Conservation (phyloP, 2,113 vertebrate species). For the Noturus placidus region DNA sequence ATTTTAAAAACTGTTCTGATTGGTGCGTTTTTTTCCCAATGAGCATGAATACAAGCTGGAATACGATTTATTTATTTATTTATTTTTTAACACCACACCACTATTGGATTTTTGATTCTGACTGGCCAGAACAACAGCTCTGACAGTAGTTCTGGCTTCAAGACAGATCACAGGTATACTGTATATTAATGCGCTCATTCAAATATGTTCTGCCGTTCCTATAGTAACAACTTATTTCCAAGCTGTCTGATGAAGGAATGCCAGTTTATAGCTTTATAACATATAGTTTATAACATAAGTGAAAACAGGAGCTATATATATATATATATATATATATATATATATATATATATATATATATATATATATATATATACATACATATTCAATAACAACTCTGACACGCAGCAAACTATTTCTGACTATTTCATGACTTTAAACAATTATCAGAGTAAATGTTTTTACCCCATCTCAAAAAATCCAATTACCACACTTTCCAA, state of each 20-base stretch:
- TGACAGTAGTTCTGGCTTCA: not conserved
- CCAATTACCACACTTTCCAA: not conserved
- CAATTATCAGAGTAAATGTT: conserved; percentile 9
- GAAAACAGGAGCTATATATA: not conserved
- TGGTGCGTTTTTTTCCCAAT: not conserved
- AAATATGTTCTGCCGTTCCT: not conserved
- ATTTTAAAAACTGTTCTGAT: not conserved
- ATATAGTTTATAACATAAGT: not conserved
- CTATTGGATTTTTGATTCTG: not conserved
- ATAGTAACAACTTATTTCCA: not conserved
- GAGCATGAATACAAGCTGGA: not conserved
- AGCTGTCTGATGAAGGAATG: too few species aligned
- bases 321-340: too few species aligned
- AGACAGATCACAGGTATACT: not conserved
- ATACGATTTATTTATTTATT: not conserved
- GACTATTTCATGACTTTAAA: conserved; percentile 2
- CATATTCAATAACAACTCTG: not conserved
- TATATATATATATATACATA: too few species aligned
- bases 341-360: too few species aligned
- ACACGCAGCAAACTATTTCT: conserved; percentile 11
- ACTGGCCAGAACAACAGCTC: not conserved
- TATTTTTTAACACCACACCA: not conserved
- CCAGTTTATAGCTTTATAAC: too few species aligned
- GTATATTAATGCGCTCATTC: not conserved
- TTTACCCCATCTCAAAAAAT: not conserved